Evolutionary conservation across 2,113 vertebrate species (phyloP), one percentile per base, ranked within the genome.

Genomic region (Melierax canorus): DNA sequence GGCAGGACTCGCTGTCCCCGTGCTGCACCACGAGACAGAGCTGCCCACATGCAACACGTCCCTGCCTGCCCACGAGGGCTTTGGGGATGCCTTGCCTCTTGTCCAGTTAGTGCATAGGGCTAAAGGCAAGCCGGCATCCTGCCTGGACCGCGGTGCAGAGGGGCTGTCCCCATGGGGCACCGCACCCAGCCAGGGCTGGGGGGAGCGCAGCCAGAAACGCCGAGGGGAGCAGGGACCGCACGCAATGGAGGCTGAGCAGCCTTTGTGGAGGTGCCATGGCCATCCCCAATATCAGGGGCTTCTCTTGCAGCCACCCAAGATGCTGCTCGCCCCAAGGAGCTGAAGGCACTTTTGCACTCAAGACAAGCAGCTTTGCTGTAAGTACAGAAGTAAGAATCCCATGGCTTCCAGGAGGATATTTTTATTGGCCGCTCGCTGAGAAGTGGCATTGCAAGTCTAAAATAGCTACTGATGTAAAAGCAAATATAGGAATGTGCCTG

Each of bases 381-480:
- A 83, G 80, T 6, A 14, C 74, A 73, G 75, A 77, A 58, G 58
- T 11, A 80, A 73, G 75, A 64, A 84, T 46, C 46, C 46, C 46
- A 38, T 38, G 3, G 1, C 69, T 88, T 80, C 84, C 88, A 62
- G 85, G n/a, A 90, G 83, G 81, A 77, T 93, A 91, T 93, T 92
- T 96, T 94, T 96, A 80, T 69, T 86, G 94, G 88, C 76, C 8
- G 17, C 68, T 95, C 2, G 1, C 63, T 60, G 79, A 50, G 88
- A 94, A 90, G 76, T 71, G 90, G 72, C 68, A 48, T 24, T 43
- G 94, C 72, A 38, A 74, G 64, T 94, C 86, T 67, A 38, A 96
- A 97, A 97, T 94, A 96, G 90, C 88, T 75, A 13, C 79, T 12
- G 94, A 85, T 82, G 67, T 66, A 86, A 93, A 79, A 92, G 87